Conservation (phyloP, 2,888 invertebrate species). For the Cinara cedri region DNA sequence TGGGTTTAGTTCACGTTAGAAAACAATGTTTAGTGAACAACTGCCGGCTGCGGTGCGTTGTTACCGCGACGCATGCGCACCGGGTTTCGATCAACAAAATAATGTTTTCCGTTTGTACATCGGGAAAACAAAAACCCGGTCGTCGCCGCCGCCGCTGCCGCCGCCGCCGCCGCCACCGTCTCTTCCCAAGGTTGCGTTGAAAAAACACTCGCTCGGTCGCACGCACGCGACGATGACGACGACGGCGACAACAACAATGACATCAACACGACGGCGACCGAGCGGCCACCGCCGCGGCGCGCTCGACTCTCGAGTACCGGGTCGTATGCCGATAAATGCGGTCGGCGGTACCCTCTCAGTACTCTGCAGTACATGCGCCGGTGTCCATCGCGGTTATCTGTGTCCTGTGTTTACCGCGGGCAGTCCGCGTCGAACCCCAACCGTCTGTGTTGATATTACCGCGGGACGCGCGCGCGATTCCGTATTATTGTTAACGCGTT, state of each 20-base stretch:
- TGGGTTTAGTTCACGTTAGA: slow-evolving; percentile 55
- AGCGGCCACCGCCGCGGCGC: slow-evolving; percentile 9
- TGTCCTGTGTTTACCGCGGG: neutral
- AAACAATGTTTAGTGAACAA: slow-evolving; percentile 56
- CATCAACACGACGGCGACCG: slow-evolving; percentile 17
- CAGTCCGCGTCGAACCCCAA: too few species aligned
- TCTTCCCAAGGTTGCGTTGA: slow-evolving; percentile 51
- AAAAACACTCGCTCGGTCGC: slow-evolving; percentile 26
- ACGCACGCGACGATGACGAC: slow-evolving; percentile 8
- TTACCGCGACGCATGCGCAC: slow-evolving; percentile 54
- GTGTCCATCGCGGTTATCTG: too few species aligned
- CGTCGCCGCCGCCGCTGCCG: slow-evolving; percentile 21
- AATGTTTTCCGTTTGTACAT: slow-evolving; percentile 53
- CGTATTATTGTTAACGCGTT: neutral
- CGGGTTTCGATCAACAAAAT: slow-evolving; percentile 55
- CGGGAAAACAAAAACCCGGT: slow-evolving; percentile 52
- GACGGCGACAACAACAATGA: slow-evolving; percentile 20
- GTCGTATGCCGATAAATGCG: slow-evolving; percentile 12
- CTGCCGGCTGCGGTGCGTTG: slow-evolving; percentile 56
- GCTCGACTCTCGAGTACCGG: neutral
- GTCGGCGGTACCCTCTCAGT: neutral
- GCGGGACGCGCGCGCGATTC: neutral
- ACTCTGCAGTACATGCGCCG: too few species aligned
- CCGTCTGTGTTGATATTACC: neutral
- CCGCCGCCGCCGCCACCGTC: slow-evolving; percentile 15